phyloP scores from a whole-genome alignment of 2,888 invertebrate genomes.

The Zhuqinia jingwanae region DNA sequence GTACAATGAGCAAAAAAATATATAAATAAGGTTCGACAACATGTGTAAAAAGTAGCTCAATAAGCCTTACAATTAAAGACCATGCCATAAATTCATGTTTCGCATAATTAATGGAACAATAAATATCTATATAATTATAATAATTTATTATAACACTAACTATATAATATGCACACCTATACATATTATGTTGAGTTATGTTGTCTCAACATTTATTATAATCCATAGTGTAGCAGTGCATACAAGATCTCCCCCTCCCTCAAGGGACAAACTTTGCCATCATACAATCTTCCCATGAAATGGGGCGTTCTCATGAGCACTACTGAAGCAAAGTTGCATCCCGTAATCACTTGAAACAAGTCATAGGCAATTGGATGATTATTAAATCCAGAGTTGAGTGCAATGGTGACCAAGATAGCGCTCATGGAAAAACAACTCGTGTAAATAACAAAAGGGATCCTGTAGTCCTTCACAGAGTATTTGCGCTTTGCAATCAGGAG shows the following conservation, averaged over 20 bases:
- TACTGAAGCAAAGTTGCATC: neutral
- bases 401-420: constrained; percentile 22
- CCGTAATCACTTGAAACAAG: constrained; percentile 45
- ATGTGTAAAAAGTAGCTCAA: too few relatives aligned
- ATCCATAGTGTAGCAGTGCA: constrained; percentile 36
- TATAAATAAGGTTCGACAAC: too few relatives aligned
- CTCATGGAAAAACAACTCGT: neutral
- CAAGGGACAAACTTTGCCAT: constrained; percentile 51
- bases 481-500: neutral
- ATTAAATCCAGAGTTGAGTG: constrained; percentile 15
- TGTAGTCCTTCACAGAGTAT: constrained; percentile 9
- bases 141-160: too few relatives aligned
- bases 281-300: constrained; percentile 4
- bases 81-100: too few relatives aligned
- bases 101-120: too few relatives aligned
- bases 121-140: too few relatives aligned
- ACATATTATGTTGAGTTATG: too few relatives aligned
- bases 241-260: constrained; percentile 36
- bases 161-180: too few relatives aligned
- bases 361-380: constrained; percentile 7
- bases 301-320: constrained; percentile 34
- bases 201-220: too few relatives aligned
- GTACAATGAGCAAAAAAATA: too few relatives aligned
- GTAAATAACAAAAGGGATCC: constrained; percentile 49
- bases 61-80: too few relatives aligned